Evolutionary conservation across 2,797 vertebrate genomes (phyloP).

Genomic region (Silurus lanzhouensis): DNA sequence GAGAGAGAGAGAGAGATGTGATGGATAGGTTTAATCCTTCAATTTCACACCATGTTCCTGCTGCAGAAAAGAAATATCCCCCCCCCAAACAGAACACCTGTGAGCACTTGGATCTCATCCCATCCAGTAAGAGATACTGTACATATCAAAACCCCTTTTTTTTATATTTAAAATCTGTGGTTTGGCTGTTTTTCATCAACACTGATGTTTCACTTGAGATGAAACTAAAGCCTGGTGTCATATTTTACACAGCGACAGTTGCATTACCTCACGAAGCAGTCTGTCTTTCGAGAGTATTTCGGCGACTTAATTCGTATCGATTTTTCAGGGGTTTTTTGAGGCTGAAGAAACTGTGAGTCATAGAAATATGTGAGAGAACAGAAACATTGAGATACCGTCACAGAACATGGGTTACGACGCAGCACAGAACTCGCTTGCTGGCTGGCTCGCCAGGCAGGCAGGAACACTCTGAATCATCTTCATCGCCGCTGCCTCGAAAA

Average conservation of each 20-base stretch:
- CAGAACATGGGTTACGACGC: constrained; percentile 32
- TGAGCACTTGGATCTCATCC: background rate
- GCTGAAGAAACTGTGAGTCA: constrained; percentile 42
- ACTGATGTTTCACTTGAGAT: constrained; percentile 9
- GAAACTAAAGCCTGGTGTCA: constrained; percentile 40
- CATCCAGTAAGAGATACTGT: background rate
- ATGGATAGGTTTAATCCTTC: constrained; percentile 48
- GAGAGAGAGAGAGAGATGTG: constrained; percentile 4
- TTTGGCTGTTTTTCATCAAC: constrained; percentile 30
- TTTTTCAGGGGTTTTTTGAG: constrained; percentile 36
- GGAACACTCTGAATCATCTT: constrained; percentile 46
- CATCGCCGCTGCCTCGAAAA: background rate
- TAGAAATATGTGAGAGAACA: constrained; percentile 52
- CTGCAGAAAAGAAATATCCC: constrained; percentile 27
- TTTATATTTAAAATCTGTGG: constrained; percentile 25
- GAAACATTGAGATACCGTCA: constrained; percentile 46
- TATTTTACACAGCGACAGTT: constrained; percentile 55
- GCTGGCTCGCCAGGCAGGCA: background rate
- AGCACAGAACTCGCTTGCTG: constrained; percentile 6
- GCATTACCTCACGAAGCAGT: constrained; percentile 32
- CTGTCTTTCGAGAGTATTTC: constrained; percentile 21
- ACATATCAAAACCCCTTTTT: constrained; percentile 21
- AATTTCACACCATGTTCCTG: constrained; percentile 33
- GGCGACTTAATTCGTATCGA: constrained; percentile 44
- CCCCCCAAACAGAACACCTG: background rate